Evolutionary conservation across 2,113 vertebrate species (phyloP).

Genomic region (Podocnemis expansa): DNA sequence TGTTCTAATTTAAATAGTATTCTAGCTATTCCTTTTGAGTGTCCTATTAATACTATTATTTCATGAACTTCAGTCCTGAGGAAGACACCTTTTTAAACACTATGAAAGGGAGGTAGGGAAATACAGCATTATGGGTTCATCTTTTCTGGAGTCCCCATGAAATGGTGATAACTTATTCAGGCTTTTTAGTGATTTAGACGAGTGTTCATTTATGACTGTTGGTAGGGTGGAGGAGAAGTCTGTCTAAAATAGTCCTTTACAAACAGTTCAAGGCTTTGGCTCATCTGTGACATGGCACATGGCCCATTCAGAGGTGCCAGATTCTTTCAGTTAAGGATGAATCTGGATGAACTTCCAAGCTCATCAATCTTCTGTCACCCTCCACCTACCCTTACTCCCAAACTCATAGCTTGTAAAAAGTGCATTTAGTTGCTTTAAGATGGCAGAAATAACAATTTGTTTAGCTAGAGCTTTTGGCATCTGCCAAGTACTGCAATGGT

Average conservation of each 20-base stretch:
- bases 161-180: not conserved
- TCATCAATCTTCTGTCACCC: not conserved
- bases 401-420: not conserved
- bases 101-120: not conserved
- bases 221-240: not conserved
- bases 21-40: not conserved
- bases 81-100: not conserved
- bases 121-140: not conserved
- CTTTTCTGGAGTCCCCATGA: not conserved
- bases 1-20: not conserved
- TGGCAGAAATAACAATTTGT: not conserved
- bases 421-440: not conserved
- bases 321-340: not conserved
- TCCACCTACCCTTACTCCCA: not conserved
- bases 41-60: no score
- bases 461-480: not conserved
- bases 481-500: not conserved
- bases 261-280: not conserved
- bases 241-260: not conserved
- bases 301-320: not conserved
- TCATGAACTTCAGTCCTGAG: not conserved
- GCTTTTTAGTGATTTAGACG: not conserved
- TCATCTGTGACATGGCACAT: not conserved
- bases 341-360: not conserved
- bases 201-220: not conserved